Evolutionary conservation across 30 jellyfish, hydroid and myxozoan species (phyloP).

Genomic region (Hydra vulgaris): DNA sequence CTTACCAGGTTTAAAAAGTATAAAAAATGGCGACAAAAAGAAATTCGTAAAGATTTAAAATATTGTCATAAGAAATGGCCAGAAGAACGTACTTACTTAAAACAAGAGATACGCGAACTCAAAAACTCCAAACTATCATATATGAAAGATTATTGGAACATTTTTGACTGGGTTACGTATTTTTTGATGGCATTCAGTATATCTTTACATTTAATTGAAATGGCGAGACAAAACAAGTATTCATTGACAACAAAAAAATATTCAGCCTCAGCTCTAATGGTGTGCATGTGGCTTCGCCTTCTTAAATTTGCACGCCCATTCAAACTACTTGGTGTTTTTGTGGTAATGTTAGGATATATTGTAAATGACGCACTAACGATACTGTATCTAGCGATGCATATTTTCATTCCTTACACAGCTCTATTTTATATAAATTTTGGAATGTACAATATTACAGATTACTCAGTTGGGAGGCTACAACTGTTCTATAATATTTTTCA

Average conservation of each 20-base stretch:
- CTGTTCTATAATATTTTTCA: slow-evolving; percentile 68
- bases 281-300: slow-evolving; percentile 77
- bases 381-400: slow-evolving; percentile 42
- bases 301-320: slow-evolving; percentile 86
- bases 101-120: slow-evolving; percentile 57
- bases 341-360: slow-evolving; percentile 70
- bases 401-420: slow-evolving; percentile 88
- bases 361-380: slow-evolving; percentile 54
- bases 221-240: slow-evolving; percentile 10
- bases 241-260: slow-evolving; percentile 35
- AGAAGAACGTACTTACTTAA: slow-evolving; percentile 74
- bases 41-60: slow-evolving; percentile 50
- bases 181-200: slow-evolving; percentile 37
- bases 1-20: slow-evolving; percentile 29
- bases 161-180: slow-evolving; percentile 73
- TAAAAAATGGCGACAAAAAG: slow-evolving; percentile 73
- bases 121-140: slow-evolving; percentile 35
- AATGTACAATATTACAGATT: slow-evolving; percentile 41
- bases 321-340: slow-evolving; percentile 79
- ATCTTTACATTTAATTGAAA: slow-evolving; percentile 34
- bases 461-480: slow-evolving; percentile 29
- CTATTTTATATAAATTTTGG: slow-evolving; percentile 85
- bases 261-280: slow-evolving; percentile 49
- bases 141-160: slow-evolving; percentile 86
- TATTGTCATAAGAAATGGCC: slow-evolving; percentile 94